Conservation (phyloP, 1,140 invertebrate genomes). For the Drosophila obscura region DNA sequence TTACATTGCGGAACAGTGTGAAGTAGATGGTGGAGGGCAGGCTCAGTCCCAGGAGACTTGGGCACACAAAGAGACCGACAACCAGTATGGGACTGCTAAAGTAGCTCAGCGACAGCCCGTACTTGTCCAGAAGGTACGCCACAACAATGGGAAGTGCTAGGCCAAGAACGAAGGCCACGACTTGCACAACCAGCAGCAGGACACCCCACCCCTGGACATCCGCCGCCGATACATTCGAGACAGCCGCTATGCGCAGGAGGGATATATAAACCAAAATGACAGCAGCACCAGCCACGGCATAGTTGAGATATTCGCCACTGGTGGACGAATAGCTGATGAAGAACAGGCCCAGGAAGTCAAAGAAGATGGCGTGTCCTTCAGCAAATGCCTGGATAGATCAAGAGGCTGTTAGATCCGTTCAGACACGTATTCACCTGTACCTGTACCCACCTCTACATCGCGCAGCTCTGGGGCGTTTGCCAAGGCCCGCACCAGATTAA, state of each 20-base stretch:
- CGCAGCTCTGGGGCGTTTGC: slow-evolving; percentile 86
- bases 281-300: slow-evolving; percentile 84
- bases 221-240: slow-evolving; percentile 37
- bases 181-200: slow-evolving; percentile 48
- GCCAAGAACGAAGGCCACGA: slow-evolving; percentile 76
- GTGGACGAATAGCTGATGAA: slow-evolving; percentile 87
- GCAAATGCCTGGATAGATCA: slow-evolving; percentile 80
- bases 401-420: slow-evolving; percentile 82
- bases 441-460: slow-evolving; percentile 86
- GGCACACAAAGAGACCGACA: slow-evolving; percentile 85
- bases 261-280: slow-evolving; percentile 83
- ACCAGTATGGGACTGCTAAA: slow-evolving; percentile 87
- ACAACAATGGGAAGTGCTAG: slow-evolving; percentile 84
- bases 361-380: slow-evolving; percentile 88
- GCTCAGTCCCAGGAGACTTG: slow-evolving; percentile 46
- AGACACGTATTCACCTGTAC: slow-evolving; percentile 34
- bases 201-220: slow-evolving; percentile 46
- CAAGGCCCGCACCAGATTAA: slow-evolving; percentile 88
- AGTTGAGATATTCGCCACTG: slow-evolving; percentile 85
- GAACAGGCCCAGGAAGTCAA: slow-evolving; percentile 90
- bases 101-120: slow-evolving; percentile 87
- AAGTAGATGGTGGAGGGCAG: slow-evolving; percentile 78
- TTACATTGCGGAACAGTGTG: slow-evolving; percentile 50
- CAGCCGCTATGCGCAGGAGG: slow-evolving; percentile 53
- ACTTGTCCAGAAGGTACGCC: slow-evolving; percentile 81